Percentiles rank a stretch among this genome's conserved stretches.
phyloP scores from a whole-genome alignment of 2,797 vertebrate genomes.

The Coilia nasus region DNA sequence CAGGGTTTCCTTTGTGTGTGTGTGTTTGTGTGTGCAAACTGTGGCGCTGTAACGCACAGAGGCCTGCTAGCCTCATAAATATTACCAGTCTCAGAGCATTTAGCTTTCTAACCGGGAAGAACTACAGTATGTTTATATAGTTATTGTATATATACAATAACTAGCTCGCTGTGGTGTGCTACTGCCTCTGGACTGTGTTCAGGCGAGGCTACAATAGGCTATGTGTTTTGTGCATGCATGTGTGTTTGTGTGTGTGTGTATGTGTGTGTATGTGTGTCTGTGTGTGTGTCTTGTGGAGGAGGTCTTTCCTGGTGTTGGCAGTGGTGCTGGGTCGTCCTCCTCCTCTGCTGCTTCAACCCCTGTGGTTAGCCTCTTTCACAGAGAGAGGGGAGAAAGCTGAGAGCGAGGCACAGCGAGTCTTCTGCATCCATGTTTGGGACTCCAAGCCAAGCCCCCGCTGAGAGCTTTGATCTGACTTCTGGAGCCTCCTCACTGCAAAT shows the following conservation, averaged over 20 bases:
- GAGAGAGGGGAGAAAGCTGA: background rate
- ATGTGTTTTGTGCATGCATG: background rate
- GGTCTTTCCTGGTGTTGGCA: background rate
- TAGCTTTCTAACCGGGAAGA: background rate
- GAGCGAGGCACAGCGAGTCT: background rate
- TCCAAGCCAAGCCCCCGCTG: conserved; percentile 19
- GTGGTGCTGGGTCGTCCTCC: background rate
- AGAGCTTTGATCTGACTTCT: conserved; percentile 18
- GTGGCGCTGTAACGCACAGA: background rate
- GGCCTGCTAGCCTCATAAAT: background rate
- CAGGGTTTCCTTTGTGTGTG: background rate
- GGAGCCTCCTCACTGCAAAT: conserved; percentile 15
- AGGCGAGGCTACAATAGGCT: background rate
- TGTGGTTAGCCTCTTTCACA: background rate
- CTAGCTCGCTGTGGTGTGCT: background rate
- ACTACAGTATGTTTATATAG: background rate
- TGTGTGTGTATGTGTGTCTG: background rate
- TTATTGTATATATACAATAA: background rate
- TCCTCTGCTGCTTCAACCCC: background rate
- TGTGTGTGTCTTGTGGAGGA: background rate
- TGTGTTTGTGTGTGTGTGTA: background rate
- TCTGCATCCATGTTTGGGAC: conserved; percentile 9
- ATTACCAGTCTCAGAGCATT: background rate
- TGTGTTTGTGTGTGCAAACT: background rate
- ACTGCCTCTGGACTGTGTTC: background rate